Percentiles rank a stretch among this genome's conserved stretches.
Evolutionary conservation across 2,888 invertebrate genomes (phyloP).

Genomic region (Eupsilia transversa): DNA sequence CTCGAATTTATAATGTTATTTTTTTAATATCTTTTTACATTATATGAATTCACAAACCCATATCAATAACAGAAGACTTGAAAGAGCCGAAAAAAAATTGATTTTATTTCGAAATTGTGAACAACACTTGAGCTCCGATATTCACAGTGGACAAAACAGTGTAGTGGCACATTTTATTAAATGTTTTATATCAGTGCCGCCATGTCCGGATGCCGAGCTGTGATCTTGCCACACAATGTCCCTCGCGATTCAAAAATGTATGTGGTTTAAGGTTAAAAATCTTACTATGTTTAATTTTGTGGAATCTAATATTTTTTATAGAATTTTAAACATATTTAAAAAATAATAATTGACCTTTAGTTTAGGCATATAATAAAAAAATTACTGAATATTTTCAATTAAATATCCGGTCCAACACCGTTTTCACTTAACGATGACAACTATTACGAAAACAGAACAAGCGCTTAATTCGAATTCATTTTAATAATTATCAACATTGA

Average conservation of each 20-base stretch:
- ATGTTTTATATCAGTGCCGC: constrained; percentile 66
- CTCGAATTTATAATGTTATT: too few relatives aligned
- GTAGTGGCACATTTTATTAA: constrained; percentile 80
- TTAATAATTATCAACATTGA: background rate
- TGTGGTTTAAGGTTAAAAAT: background rate
- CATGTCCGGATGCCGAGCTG: constrained; percentile 8
- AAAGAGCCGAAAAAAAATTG: constrained; percentile 21
- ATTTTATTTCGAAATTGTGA: constrained; percentile 72
- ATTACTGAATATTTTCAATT: background rate
- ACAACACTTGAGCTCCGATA: constrained; percentile 75
- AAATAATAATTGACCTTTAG: too few relatives aligned
- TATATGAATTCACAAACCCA: background rate
- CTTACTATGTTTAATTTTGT: background rate
- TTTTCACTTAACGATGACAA: background rate
- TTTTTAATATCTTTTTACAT: background rate
- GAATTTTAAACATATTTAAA: too few relatives aligned
- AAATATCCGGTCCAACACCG: background rate
- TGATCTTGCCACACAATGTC: constrained; percentile 12
- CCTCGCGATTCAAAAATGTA: constrained; percentile 36
- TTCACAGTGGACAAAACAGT: constrained; percentile 72
- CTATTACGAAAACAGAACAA: background rate
- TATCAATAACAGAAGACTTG: constrained; percentile 20
- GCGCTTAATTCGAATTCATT: background rate
- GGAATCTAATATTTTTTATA: background rate
- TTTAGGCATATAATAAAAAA: background rate